A percentile compares a stretch with the other conserved stretches of the same genome.
phyloP scores from a whole-genome alignment of 2,113 vertebrate genomes.

The Laticauda laticaudata region DNA sequence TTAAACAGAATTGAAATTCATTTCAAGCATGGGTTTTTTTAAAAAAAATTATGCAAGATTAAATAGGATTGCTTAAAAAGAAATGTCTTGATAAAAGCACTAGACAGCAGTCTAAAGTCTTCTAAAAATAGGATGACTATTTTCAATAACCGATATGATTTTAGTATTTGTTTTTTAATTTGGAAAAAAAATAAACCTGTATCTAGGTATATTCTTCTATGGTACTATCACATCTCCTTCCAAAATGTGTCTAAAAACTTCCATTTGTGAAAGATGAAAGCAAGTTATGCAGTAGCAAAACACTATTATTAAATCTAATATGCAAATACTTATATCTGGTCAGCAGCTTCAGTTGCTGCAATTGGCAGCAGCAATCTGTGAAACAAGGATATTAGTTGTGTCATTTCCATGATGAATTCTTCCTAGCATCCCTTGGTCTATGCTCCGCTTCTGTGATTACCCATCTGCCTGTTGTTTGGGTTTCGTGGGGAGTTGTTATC shows the following conservation, averaged over 20 bases:
- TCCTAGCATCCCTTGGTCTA: not conserved
- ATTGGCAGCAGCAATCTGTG: not conserved
- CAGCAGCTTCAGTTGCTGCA: not conserved
- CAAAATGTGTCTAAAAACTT: not conserved
- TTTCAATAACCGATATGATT: not conserved
- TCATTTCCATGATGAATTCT: not conserved
- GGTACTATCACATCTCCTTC: not conserved
- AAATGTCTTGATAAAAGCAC: not conserved
- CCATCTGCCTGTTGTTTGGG: not conserved
- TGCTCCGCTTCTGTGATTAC: not conserved
- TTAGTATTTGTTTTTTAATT: not conserved
- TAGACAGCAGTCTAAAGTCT: not conserved
- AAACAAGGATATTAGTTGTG: not conserved
- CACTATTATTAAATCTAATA: not conserved
- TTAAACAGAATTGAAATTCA: conserved; percentile 59
- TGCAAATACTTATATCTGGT: not conserved
- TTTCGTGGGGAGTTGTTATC: not conserved
- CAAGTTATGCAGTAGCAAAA: not conserved
- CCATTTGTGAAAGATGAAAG: not conserved
- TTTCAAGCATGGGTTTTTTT: not conserved
- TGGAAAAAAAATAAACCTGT: not conserved
- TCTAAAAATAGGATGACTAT: not conserved
- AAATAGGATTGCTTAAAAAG: conserved; percentile 31
- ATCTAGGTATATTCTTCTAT: not conserved
- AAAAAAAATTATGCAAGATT: conserved; percentile 15